phyloP scores from a whole-genome alignment of 2,888 invertebrate species.

The Tipula confusa region DNA sequence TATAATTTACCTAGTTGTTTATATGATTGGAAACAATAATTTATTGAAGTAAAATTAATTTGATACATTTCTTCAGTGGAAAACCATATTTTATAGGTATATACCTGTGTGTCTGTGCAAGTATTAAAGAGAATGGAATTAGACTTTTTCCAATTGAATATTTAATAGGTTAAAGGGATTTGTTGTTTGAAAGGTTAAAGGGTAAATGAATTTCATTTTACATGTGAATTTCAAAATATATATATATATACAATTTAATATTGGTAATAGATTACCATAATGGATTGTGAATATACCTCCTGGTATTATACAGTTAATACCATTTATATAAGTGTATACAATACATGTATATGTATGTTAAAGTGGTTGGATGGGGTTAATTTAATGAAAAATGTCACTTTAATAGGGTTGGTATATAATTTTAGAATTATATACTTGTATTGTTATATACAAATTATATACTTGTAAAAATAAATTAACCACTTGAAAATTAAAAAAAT shows the following conservation, averaged over 20 bases:
- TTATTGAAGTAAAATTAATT: slow-evolving; percentile 12
- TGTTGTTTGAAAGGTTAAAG: slow-evolving; percentile 6
- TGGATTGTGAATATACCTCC: neutral
- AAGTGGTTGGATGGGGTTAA: neutral
- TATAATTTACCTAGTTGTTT: neutral
- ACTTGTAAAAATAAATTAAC: no score
- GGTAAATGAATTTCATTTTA: neutral
- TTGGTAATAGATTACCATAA: neutral
- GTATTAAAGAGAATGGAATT: neutral
- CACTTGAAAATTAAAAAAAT: no score
- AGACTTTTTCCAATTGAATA: neutral
- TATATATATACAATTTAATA: neutral
- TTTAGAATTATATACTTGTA: no score
- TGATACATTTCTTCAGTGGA: neutral
- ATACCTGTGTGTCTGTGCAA: neutral
- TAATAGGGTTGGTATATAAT: neutral
- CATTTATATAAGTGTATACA: neutral
- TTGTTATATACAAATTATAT: no score
- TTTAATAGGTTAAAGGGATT: neutral
- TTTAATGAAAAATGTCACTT: neutral
- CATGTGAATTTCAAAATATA: neutral
- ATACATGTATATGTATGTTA: neutral
- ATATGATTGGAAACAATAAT: neutral
- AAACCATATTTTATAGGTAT: neutral
- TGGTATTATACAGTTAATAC: neutral